Evolutionary conservation across 2,888 invertebrate species (phyloP).

Genomic region (Thyatira batis): DNA sequence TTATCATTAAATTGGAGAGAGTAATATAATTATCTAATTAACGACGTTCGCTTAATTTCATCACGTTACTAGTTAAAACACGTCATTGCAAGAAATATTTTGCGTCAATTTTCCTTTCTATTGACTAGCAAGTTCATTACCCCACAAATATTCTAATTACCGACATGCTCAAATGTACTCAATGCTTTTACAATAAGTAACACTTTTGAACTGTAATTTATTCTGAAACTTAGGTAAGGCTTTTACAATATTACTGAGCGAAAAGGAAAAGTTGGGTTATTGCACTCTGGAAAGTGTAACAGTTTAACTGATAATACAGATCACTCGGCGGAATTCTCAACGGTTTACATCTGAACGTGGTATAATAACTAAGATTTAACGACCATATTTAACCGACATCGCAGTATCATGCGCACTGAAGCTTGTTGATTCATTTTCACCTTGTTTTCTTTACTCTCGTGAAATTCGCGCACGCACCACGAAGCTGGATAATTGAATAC

Average conservation of each 20-base stretch:
- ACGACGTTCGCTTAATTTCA: background rate
- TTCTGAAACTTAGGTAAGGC: no score
- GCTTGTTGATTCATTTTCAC: slow-evolving; percentile 71
- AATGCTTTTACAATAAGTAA: background rate
- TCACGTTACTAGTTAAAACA: background rate
- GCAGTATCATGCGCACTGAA: slow-evolving; percentile 52
- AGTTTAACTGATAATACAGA: background rate
- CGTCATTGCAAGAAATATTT: background rate
- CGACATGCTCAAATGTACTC: background rate
- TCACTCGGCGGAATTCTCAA: background rate
- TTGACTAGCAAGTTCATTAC: background rate
- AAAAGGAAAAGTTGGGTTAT: background rate
- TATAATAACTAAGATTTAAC: background rate
- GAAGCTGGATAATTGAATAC: slow-evolving; percentile 65
- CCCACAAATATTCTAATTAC: background rate
- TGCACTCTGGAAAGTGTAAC: background rate
- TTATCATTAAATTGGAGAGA: slow-evolving; percentile 31
- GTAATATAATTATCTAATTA: slow-evolving; percentile 28
- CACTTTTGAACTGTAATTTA: background rate
- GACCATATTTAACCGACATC: slow-evolving; percentile 3
- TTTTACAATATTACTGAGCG: background rate
- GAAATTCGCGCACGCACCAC: slow-evolving; percentile 70
- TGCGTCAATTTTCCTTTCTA: background rate
- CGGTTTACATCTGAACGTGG: background rate
- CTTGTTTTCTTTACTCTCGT: slow-evolving; percentile 68